A percentile compares a stretch with the other conserved stretches of the same genome.
Evolutionary conservation across 2,888 invertebrate genomes (phyloP).

Genomic region (Drosophila mimetica): DNA sequence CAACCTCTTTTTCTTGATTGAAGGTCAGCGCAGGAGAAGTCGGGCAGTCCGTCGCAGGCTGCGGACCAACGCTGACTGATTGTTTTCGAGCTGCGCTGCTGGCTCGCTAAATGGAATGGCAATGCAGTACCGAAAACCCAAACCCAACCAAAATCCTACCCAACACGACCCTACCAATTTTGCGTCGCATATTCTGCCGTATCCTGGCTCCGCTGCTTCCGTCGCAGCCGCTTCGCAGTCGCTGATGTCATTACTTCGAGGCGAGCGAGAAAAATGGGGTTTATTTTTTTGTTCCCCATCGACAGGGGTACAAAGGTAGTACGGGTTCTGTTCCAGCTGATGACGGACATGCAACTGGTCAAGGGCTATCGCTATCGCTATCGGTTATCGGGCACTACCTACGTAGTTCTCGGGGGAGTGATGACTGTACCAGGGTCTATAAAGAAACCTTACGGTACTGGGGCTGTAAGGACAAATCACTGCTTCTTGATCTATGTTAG

Average conservation of each 20-base stretch:
- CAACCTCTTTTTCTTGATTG: constrained; percentile 55
- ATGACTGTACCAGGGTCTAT: constrained; percentile 5
- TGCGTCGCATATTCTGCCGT: constrained; percentile 45
- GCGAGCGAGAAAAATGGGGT: constrained; percentile 33
- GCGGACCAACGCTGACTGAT: constrained; percentile 77
- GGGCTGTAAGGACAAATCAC: neutral
- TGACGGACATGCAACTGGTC: constrained; percentile 43
- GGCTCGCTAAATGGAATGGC: constrained; percentile 36
- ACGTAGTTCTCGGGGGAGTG: neutral
- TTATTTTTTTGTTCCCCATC: constrained; percentile 32
- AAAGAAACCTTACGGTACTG: neutral
- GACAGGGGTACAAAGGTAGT: constrained; percentile 34
- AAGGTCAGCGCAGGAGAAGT: constrained; percentile 58
- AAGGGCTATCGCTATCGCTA: constrained; percentile 5
- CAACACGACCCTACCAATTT: constrained; percentile 57
- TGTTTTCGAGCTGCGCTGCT: constrained; percentile 38
- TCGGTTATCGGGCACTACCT: neutral
- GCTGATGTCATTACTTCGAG: constrained; percentile 74
- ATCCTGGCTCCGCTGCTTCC: constrained; percentile 52
- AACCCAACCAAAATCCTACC: constrained; percentile 47
- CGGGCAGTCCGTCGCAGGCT: constrained; percentile 54
- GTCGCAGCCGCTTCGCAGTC: constrained; percentile 43
- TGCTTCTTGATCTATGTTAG: neutral
- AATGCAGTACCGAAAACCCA: constrained; percentile 36
- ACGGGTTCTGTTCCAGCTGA: constrained; percentile 20